A percentile compares a stretch with the other conserved stretches of the same genome.
Evolutionary conservation across 1,140 invertebrate genomes (phyloP).

Genomic region (Drosophila willistoni): DNA sequence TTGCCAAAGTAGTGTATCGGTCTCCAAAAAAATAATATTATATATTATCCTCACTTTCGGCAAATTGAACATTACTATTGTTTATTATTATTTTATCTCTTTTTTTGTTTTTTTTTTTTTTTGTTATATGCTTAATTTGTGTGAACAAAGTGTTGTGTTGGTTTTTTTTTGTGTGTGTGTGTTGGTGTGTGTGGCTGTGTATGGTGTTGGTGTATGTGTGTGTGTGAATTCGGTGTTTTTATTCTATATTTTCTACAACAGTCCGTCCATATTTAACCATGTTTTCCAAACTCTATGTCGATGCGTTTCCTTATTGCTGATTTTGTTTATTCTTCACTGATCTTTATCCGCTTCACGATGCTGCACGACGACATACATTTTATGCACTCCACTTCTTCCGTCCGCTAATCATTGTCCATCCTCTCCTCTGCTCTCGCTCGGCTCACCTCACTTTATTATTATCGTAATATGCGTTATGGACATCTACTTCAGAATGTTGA

Average conservation of each 20-base stretch:
- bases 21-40: constrained; percentile 28
- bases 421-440: constrained; percentile 7
- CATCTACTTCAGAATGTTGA: constrained; percentile 44
- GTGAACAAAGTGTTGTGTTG: constrained; percentile 17
- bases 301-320: constrained; percentile 47
- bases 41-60: constrained; percentile 24
- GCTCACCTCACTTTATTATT: constrained; percentile 28
- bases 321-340: constrained; percentile 35
- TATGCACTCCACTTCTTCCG: background rate
- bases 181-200: constrained; percentile 18
- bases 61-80: constrained; percentile 46
- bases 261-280: constrained; percentile 22
- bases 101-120: background rate
- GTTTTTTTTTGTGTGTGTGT: background rate
- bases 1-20: constrained; percentile 25
- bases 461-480: constrained; percentile 48
- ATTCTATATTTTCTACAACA: constrained; percentile 38
- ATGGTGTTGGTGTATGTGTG: constrained; percentile 7
- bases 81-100: background rate
- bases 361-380: constrained; percentile 10
- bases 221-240: constrained; percentile 38
- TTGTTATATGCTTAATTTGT: constrained; percentile 33
- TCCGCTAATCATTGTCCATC: constrained; percentile 11
- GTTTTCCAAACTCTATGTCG: constrained; percentile 42
- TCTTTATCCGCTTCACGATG: constrained; percentile 1